Base-by-base conservation (phyloP, 2,888 invertebrate genomes). In the Cantharis nigra region DNA sequence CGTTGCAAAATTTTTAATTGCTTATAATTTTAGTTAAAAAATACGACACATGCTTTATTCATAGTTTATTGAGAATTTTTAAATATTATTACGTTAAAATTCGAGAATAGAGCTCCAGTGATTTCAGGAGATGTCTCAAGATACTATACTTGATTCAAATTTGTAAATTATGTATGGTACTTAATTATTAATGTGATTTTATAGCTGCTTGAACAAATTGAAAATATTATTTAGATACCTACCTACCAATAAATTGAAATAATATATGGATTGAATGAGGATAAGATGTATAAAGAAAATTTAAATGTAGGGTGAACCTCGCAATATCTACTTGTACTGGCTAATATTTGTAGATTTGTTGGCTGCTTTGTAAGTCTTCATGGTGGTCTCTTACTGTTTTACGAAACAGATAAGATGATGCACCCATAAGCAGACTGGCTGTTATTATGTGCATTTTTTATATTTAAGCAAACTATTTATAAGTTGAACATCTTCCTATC, bases 401-500 rank as follows among this genome's bases (percentile, higher is more conserved):
- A 79, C 75, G 81, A 87, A 88, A 87, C 83, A 86, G 85, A 83
- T 83, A 87, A 86, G 87, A 88, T 78, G 83, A 85, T 81, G 79
- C 78, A 77, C 83, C 83, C 80, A 82, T 63, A 76, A 83, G 83
- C 85, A 85, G 85, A 85, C 86, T 85, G 87, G 87, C 88, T 88
- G 87, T 88, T 87, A 87, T 85, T 82, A 83, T 84, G 85, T 87
- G 86, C 86, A 86, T 86, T 86, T 86, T 78, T 78, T 80, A 49
- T 83, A 80, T 79, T 84, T 83, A 83, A 82, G 83, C 83, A 82
- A 77, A 80, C 71, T 78, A 78, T 80, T 78, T 79, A 80, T 86
- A 86, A 86, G 86, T 84, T 83, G 85, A 85, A 87, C 88, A 89
- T 89, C 88, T 88, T 89, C 88, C 88, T 89, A 88, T 86, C 87